phyloP scores from a whole-genome alignment of 2,888 invertebrate genomes.

The Habrosyne pyritoides region DNA sequence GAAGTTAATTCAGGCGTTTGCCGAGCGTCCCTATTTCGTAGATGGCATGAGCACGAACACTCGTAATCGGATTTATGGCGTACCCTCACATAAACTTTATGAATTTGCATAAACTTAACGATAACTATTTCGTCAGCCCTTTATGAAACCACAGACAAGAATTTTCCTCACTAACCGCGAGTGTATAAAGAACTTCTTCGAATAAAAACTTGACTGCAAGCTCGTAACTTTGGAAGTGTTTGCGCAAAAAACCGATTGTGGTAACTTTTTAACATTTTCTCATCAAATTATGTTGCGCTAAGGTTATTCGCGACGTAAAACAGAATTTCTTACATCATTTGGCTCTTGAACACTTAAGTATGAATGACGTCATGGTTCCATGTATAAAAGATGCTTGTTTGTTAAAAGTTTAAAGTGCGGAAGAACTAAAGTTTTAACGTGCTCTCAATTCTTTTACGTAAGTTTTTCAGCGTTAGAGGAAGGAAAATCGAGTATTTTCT shows the following conservation, averaged over 20 bases:
- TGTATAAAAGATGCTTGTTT: conserved; percentile 7
- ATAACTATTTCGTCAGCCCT: conserved; percentile 20
- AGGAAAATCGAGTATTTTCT: not conserved
- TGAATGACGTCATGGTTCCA: conserved; percentile 20
- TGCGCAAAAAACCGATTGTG: conserved; percentile 47
- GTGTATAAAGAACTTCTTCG: conserved; percentile 25
- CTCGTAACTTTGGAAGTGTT: conserved; percentile 40
- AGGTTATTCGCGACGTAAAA: conserved; percentile 34
- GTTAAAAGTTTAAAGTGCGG: not conserved
- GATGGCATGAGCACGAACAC: conserved; percentile 36
- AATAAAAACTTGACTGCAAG: conserved; percentile 19
- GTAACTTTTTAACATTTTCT: conserved; percentile 57
- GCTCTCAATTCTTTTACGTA: not conserved
- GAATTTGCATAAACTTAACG: conserved; percentile 63
- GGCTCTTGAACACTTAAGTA: conserved; percentile 40
- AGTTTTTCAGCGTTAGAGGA: not conserved
- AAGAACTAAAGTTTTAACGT: not conserved
- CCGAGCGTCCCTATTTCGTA: conserved; percentile 39
- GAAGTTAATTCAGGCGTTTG: conserved; percentile 46
- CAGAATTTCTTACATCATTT: conserved; percentile 42
- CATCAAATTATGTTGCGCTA: conserved; percentile 52
- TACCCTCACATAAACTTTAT: conserved; percentile 54
- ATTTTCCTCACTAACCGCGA: conserved; percentile 2
- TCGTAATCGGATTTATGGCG: conserved; percentile 57
- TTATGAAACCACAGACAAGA: conserved; percentile 15